phyloP scores from a whole-genome alignment of 2,113 vertebrate species.

The Argyrosomus japonicus region DNA sequence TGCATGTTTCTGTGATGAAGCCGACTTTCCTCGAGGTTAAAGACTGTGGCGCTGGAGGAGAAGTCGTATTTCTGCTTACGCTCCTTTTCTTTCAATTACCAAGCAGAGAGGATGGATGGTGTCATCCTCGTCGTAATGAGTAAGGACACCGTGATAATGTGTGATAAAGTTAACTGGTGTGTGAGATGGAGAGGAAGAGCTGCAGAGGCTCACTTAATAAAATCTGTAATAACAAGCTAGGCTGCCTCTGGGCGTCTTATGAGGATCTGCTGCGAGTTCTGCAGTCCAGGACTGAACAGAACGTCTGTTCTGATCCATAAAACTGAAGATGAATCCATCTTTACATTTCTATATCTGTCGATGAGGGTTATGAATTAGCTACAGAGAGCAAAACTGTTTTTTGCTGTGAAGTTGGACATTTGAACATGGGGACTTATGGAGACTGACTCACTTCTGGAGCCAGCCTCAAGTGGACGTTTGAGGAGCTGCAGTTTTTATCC shows the following conservation, averaged over 20 bases:
- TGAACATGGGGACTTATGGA: too few species aligned
- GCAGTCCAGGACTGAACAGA: not conserved
- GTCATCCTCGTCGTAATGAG: not conserved
- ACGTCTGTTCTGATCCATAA: not conserved
- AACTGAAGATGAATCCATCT: not conserved
- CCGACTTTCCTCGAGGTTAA: not conserved
- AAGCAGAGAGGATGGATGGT: not conserved
- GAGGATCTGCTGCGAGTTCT: conserved; percentile 4
- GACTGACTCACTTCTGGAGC: too few species aligned
- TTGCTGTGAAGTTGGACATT: too few species aligned
- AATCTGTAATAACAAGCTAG: conserved; percentile 68
- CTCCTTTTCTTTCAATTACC: conserved; percentile 22
- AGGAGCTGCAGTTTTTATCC: too few species aligned
- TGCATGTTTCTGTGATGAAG: too few species aligned
- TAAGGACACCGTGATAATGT: conserved; percentile 7
- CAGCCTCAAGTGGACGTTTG: too few species aligned
- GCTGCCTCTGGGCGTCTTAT: conserved; percentile 35
- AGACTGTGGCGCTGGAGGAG: accelerated
- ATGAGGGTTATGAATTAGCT: not conserved
- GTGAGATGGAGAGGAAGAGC: conserved; percentile 19
- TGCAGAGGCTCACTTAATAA: conserved; percentile 31
- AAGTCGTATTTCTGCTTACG: conserved; percentile 7
- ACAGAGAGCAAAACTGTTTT: too few species aligned
- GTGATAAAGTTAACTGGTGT: conserved; percentile 37
- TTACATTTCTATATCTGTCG: not conserved